Evolutionary conservation across 2,113 vertebrate species (phyloP).

Genomic region (Ptilorrhoa leucosticta): DNA sequence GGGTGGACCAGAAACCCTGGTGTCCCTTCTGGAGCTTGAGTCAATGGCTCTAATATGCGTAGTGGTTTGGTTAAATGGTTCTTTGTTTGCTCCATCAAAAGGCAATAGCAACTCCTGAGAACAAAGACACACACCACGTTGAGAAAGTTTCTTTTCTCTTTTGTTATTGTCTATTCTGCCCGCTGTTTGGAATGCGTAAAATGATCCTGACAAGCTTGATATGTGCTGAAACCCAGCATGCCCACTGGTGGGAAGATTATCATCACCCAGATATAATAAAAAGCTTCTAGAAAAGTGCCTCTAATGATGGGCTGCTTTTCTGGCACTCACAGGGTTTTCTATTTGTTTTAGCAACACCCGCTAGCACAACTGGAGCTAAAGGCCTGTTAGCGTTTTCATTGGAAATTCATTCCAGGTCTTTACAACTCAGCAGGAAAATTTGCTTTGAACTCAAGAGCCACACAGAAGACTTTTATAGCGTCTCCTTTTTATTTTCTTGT

Average conservation of each 20-base stretch:
- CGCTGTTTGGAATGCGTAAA: constrained; percentile 59
- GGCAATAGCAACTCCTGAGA: background rate
- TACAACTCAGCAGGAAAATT: constrained; percentile 47
- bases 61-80: background rate
- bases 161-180: constrained; percentile 29
- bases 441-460: constrained; percentile 37
- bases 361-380: constrained; percentile 39
- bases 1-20: background rate
- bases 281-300: constrained; percentile 29
- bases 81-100: background rate
- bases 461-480: background rate
- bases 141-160: constrained; percentile 43
- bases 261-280: constrained; percentile 52
- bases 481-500: background rate
- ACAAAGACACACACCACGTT: background rate
- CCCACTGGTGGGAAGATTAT: constrained; percentile 57
- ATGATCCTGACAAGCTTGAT: constrained; percentile 49
- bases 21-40: background rate
- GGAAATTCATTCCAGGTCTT: constrained; percentile 45
- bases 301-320: constrained; percentile 31
- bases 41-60: background rate
- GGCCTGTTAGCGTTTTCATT: constrained; percentile 46
- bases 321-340: constrained; percentile 17
- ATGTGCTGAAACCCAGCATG: constrained; percentile 50
- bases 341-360: constrained; percentile 46